These are phyloP conservation scores for Acipenser ruthenus DNA, from an alignment of 2,797 vertebrate species.

Conservation along the genomic window DNA sequence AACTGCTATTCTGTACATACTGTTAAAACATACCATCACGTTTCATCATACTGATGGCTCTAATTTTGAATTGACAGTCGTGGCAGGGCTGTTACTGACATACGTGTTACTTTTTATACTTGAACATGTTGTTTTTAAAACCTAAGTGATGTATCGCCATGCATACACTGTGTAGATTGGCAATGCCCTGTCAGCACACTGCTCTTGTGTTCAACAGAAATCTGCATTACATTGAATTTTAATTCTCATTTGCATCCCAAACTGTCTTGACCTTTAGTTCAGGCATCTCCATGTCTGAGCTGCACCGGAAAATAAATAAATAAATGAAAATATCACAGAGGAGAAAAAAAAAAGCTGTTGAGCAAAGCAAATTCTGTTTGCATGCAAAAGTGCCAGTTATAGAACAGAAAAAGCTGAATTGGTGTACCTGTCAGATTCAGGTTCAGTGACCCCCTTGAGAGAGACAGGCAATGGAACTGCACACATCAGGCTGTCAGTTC, in stretches of 20 bases:
- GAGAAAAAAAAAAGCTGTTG: slow-evolving; percentile 18
- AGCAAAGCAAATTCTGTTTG: slow-evolving; percentile 25
- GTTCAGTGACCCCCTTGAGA: no score
- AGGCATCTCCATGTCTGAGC: slow-evolving; percentile 19
- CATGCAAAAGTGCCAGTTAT: not conserved
- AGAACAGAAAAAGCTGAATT: no score
- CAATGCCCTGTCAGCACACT: slow-evolving; percentile 53
- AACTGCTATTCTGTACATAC: no score
- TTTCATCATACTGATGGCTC: no score
- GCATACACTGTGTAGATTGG: slow-evolving; percentile 37
- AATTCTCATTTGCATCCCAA: slow-evolving; percentile 45
- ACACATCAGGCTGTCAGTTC: no score
- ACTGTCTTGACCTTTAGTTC: slow-evolving; percentile 64
- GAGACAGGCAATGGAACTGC: no score
- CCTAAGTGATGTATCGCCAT: slow-evolving; percentile 17
- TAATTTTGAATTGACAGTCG: no score
- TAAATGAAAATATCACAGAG: slow-evolving; percentile 48
- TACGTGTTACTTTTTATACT: no score
- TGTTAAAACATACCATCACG: no score
- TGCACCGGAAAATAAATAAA: slow-evolving; percentile 39
- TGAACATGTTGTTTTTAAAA: slow-evolving; percentile 11
- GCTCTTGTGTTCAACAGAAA: slow-evolving; percentile 34
- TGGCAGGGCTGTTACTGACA: no score
- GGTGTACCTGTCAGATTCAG: no score
- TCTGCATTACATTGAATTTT: slow-evolving; percentile 68